Base-by-base conservation (phyloP, 2,888 invertebrate species). In the Isoperla grammatica region DNA sequence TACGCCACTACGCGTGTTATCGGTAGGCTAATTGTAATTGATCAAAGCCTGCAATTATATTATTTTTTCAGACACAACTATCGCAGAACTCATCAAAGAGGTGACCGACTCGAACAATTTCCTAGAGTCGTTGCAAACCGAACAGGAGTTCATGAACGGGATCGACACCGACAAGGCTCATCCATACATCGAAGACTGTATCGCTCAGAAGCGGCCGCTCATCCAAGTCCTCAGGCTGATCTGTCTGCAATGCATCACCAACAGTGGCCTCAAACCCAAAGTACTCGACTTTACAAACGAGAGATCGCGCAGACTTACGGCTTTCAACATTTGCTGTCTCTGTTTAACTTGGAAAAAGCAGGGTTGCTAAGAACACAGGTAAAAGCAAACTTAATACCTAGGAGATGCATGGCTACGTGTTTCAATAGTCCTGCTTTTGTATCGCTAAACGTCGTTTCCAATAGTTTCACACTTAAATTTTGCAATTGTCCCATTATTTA, bases 1-100 rank as follows among this genome's bases (percentile, higher is more conserved):
- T n/a, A n/a, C n/a, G n/a, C n/a, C n/a, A n/a, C n/a, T n/a, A n/a
- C n/a, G n/a, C n/a, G n/a, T n/a, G n/a, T n/a, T n/a, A n/a, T n/a
- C n/a, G n/a, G n/a, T n/a, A n/a, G n/a, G n/a, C n/a, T n/a, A n/a
- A n/a, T n/a, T n/a, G n/a, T n/a, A n/a, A n/a, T n/a, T n/a, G n/a
- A n/a, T n/a, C n/a, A n/a, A n/a, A n/a, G n/a, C n/a, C n/a, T n/a
- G n/a, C n/a, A n/a, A n/a, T n/a, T n/a, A n/a, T n/a, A n/a, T n/a
- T n/a, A n/a, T n/a, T n/a, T n/a, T n/a, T 35, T 77, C 81, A 74
- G 95, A 97, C 71, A 95, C 93, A 4, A 89, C 94, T 37, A 91
- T 98, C 67, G 96, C 95, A 0, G 95, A 95, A 74, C 83, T 94
- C 71, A 87, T 98, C 29, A 95, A 95, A 74, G 92, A 94, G 76